Base-by-base conservation (phyloP, 2,113 vertebrate species). In the Tenrec ecaudatus region DNA sequence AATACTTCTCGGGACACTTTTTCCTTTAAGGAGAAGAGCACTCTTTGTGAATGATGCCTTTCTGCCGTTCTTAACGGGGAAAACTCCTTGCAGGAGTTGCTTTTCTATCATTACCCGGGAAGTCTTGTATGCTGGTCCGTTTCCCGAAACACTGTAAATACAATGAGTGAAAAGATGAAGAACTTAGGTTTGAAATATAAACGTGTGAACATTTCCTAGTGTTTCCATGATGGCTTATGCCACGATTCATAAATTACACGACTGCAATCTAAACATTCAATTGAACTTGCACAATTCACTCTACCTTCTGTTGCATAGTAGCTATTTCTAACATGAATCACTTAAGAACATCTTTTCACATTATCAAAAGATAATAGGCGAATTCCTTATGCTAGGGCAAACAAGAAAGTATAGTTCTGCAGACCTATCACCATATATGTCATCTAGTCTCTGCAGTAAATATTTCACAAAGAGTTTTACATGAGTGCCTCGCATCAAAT, bases 101-200 rank as follows among this genome's bases (percentile, higher is more conserved):
- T 98, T 98, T 95, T 98, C 98, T 96, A 98, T 77, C 31, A 96
- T 95, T 94, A 97, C 82, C 82, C 97, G 98, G 92, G 98, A 98
- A 91, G 98, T 97, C 97, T 98, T 98, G 88, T 98, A 97, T 88
- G 98, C 97, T 83, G 97, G 98, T 82, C 96, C 98, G 82, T 96
- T 98, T 96, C 97, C 98, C 92, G 98, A 97, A 93, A 98, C 97
- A 96, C 99, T 99, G 98, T 40, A 96, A 97, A 97, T 53, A 97
- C 75, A 97, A 92, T 33, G 84, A 91, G 43, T 89, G 31, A 60
- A 82, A 94, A 96, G 57, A 93, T 95, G 92, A 96, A 93, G 4
- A 75, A 68, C 95, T 5, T 36, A 68, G 31, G 27, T 79, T 93
- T 81, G 62, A 38, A 91, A 82, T 33, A 93, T 76, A 85, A 82